Conservation (phyloP, 2,888 invertebrate genomes). For the Plebejus melissa region DNA sequence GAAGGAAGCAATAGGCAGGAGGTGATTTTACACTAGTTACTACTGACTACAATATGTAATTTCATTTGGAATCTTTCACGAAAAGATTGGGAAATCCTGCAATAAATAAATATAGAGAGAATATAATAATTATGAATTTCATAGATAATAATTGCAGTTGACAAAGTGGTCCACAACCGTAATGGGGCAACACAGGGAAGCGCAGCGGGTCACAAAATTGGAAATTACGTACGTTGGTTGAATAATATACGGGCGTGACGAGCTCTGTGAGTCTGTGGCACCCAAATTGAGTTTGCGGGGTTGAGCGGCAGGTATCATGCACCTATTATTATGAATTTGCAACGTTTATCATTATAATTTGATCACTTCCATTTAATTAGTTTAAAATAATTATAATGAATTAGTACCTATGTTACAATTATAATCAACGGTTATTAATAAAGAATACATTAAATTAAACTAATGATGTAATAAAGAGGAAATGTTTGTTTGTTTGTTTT, state of each 20-base stretch:
- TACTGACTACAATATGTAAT: too few relatives aligned
- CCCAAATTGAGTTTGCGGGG: slow-evolving; percentile 21
- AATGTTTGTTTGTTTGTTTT: too few relatives aligned
- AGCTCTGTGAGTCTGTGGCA: slow-evolving; percentile 17
- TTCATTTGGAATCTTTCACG: too few relatives aligned
- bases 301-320: slow-evolving; percentile 15
- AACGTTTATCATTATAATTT: not conserved
- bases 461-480: too few relatives aligned
- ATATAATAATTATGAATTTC: not conserved
- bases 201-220: slow-evolving; percentile 27
- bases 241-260: slow-evolving; percentile 8
- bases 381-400: not conserved
- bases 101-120: not conserved
- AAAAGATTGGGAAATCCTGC: too few relatives aligned
- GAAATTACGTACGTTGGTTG: slow-evolving; percentile 26
- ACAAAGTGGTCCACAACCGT: not conserved
- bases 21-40: too few relatives aligned
- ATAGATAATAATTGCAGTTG: slow-evolving; percentile 6
- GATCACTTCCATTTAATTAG: not conserved
- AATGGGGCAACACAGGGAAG: slow-evolving; percentile 12
- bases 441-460: not conserved
- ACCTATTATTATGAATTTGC: slow-evolving; percentile 3
- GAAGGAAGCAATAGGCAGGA: too few relatives aligned
- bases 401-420: not conserved
- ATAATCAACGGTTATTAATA: not conserved